Evolutionary conservation across 2,888 invertebrate species (phyloP).

Genomic region (Slavum lentiscoides): DNA sequence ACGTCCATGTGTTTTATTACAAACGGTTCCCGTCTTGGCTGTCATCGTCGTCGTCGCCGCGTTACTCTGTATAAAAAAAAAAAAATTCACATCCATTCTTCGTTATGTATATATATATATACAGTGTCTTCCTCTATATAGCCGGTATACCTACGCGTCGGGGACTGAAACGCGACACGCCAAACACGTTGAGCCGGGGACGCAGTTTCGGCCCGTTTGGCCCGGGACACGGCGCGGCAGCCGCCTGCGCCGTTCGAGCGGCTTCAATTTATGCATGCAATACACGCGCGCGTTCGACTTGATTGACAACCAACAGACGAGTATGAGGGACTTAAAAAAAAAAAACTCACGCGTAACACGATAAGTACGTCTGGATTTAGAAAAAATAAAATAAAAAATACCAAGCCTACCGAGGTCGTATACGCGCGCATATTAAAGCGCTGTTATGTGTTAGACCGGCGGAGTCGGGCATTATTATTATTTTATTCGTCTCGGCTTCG

Average conservation of each 20-base stretch:
- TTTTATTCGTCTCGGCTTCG: background rate
- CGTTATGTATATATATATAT: too few species aligned
- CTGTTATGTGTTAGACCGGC: background rate
- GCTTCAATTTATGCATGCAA: background rate
- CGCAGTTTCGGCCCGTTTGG: background rate
- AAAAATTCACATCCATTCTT: background rate
- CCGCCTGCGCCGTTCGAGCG: background rate
- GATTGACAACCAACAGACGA: constrained; percentile 29
- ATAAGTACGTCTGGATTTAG: constrained; percentile 10
- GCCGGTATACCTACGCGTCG: too few species aligned
- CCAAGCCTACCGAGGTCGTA: background rate
- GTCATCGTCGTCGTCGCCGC: constrained; percentile 12
- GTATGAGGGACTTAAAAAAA: too few species aligned
- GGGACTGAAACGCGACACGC: background rate
- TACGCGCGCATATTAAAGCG: background rate
- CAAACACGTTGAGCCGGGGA: background rate
- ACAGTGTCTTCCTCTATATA: too few species aligned
- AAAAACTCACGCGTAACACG: background rate
- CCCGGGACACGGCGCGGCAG: background rate
- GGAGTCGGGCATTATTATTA: too few species aligned
- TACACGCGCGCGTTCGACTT: background rate
- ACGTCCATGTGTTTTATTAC: constrained; percentile 49
- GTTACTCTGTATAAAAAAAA: background rate
- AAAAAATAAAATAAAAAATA: background rate
- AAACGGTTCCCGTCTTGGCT: constrained; percentile 7